Base-by-base conservation (phyloP, 2,888 invertebrate species). In the Hedya salicella region DNA sequence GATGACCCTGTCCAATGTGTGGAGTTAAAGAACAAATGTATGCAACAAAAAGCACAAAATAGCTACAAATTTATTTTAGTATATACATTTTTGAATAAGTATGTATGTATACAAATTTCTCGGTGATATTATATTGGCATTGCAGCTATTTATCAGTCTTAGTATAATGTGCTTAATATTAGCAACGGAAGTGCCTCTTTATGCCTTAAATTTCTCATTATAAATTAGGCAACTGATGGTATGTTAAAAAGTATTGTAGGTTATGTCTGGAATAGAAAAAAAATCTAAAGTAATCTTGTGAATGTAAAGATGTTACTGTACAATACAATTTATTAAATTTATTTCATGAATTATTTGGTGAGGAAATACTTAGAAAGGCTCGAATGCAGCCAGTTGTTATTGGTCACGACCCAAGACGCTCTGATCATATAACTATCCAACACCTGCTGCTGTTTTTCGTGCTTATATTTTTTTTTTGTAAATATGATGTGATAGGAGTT, bases 41-140 rank as follows among this genome's bases (percentile, higher is more conserved):
- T 70, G 82, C 77, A 87, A 88, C 84, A 80, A 78, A 82, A 86
- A 88, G 91, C 91, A 91, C 90, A 89, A 91, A 89, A 73, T 80
- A 82, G 85, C 86, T 88, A 89, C 88, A 90, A 89, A 87, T 85
- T 79, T 78, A 76, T 75, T 76, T 75, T 78, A 79, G 75, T 80
- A 78, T 79, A 77, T 79, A 77, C 73, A 78, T 76, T 79, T 62
- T 50, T 57, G 56, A 52, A 57, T 66, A 60, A 67, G 68, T 59
- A 67, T 74, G 32, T 39, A 54, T 62, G 66, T 73, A 68, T 68
- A 53, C 44, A 64, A 67, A 57, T 60, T 54, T 64, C 49, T 62
- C 30, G 19, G 48, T 65, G 56, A 62, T 67, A 61, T 67, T 57
- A 49, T 62, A 62, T 62, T 62, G 57, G 50, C 56, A 62, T 57